Conservation (phyloP, 2,113 vertebrate genomes). For the Carlito syrichta region DNA sequence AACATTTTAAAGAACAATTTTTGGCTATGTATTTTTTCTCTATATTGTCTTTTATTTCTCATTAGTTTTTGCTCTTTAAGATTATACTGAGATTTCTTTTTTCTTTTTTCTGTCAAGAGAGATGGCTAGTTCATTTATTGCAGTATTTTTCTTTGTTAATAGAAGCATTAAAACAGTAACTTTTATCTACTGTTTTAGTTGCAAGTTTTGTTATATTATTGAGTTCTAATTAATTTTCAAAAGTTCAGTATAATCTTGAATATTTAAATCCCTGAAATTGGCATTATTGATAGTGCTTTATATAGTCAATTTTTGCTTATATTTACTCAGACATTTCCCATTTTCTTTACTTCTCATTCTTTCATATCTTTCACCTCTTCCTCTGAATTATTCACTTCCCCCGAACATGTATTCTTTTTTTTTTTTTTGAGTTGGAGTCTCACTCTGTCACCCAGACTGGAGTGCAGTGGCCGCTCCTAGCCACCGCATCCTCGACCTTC, state of each 20-base stretch:
- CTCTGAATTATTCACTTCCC: neutral
- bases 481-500: no score
- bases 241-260: neutral
- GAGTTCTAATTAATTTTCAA: neutral
- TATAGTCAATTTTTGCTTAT: neutral
- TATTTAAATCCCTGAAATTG: neutral
- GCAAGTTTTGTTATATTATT: neutral
- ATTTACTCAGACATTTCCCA: neutral
- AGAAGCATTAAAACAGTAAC: neutral
- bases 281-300: neutral
- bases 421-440: no score
- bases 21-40: neutral
- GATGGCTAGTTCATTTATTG: neutral
- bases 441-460: no score
- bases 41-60: neutral
- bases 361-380: neutral
- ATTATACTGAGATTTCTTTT: neutral
- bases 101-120: neutral
- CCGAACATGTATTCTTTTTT: neutral
- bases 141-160: neutral
- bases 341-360: neutral
- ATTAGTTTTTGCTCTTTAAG: neutral
- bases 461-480: no score
- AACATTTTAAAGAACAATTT: neutral
- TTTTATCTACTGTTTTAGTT: neutral